Conservation (phyloP, 2,113 vertebrate genomes). For the Oenanthe oenanthe region DNA sequence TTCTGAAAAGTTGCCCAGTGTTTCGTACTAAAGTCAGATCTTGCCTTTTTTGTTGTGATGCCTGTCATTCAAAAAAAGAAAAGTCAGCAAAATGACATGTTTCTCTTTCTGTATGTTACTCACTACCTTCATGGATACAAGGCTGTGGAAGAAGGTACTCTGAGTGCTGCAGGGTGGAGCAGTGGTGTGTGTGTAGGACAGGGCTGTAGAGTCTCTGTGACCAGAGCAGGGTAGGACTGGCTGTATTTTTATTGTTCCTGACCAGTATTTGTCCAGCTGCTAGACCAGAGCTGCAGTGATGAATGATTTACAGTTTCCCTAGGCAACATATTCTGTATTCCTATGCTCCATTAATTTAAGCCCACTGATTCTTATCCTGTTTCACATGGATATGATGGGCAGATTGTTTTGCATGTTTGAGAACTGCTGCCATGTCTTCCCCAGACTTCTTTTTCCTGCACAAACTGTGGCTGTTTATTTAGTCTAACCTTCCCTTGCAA, state of each 20-base stretch:
- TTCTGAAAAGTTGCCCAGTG: neutral
- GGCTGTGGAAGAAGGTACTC: neutral
- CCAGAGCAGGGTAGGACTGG: neutral
- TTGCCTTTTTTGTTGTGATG: neutral
- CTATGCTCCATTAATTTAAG: neutral
- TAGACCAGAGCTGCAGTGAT: neutral
- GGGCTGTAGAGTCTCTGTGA: neutral
- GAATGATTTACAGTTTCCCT: neutral
- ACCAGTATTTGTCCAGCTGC: neutral
- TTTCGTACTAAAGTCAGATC: neutral
- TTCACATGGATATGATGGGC: neutral
- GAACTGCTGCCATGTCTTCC: neutral
- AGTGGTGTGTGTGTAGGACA: neutral
- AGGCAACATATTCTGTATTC: neutral
- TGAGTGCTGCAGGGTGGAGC: neutral
- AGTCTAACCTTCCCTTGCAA: neutral
- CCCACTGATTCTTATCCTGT: neutral
- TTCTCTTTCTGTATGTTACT: neutral
- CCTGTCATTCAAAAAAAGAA: neutral
- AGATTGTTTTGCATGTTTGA: neutral
- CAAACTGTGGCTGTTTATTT: neutral
- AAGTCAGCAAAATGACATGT: neutral
- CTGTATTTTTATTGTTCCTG: neutral
- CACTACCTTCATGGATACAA: rapidly evolving
- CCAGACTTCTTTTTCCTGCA: neutral